A percentile compares a stretch with the other conserved stretches of the same genome.
These are phyloP conservation scores for Pheosia gnoma DNA, from an alignment of 2,888 invertebrate genomes.

Conservation along the genomic window DNA sequence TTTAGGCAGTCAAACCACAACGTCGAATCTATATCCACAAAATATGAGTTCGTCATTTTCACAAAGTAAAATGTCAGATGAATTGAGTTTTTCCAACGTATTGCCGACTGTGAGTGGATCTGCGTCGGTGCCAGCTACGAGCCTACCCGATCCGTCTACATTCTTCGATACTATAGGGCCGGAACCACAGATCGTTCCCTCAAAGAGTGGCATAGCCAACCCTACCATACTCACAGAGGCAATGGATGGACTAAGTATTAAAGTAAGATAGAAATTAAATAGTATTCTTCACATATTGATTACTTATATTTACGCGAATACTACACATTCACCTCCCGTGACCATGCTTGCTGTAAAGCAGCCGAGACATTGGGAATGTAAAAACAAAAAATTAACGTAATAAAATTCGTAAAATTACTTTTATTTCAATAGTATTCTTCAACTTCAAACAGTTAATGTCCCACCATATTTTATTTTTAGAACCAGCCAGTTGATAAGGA, in stretches of 20 bases:
- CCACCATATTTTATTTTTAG: constrained; percentile 40
- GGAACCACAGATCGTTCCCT: constrained; percentile 60
- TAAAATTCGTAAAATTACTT: too few species aligned
- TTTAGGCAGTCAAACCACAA: constrained; percentile 49
- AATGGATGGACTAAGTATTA: constrained; percentile 69
- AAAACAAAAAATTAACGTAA: too few species aligned
- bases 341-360: too few species aligned
- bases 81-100: constrained; percentile 62
- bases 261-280: constrained; percentile 46
- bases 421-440: background rate
- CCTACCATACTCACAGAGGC: constrained; percentile 63
- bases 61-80: constrained; percentile 56
- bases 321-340: too few species aligned
- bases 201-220: constrained; percentile 54
- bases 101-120: constrained; percentile 68
- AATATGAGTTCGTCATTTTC: constrained; percentile 62
- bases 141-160: constrained; percentile 77
- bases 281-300: too few species aligned
- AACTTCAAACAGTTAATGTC: too few species aligned
- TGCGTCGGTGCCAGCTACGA: constrained; percentile 65
- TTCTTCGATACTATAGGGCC: constrained; percentile 80
- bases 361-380: too few species aligned
- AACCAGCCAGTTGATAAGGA: constrained; percentile 81
- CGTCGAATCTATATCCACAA: constrained; percentile 55
- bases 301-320: too few species aligned